phyloP scores from a whole-genome alignment of 2,797 vertebrate species.

The Cygnus olor region DNA sequence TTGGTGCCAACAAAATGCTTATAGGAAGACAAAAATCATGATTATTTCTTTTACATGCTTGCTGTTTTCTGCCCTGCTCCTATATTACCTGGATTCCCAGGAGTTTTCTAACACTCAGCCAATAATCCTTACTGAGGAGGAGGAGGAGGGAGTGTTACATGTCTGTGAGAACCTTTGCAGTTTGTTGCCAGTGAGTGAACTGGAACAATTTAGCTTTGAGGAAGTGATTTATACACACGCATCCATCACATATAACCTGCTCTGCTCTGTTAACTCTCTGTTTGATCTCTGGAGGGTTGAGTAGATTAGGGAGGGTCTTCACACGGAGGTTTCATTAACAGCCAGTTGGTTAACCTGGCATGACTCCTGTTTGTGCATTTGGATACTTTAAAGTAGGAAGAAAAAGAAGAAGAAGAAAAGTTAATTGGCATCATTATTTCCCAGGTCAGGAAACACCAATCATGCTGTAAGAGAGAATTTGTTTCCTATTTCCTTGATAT shows the following conservation, averaged over 20 bases:
- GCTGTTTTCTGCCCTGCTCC: neutral
- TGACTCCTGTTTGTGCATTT: slow-evolving; percentile 37
- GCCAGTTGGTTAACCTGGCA: slow-evolving; percentile 33
- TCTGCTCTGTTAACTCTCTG: slow-evolving; percentile 67
- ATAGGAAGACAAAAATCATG: neutral
- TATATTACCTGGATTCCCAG: slow-evolving; percentile 29
- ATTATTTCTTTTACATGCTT: neutral
- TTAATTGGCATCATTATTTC: slow-evolving; percentile 20
- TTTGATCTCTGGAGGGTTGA: slow-evolving; percentile 75
- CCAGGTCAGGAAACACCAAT: slow-evolving; percentile 46
- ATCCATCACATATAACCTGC: slow-evolving; percentile 46
- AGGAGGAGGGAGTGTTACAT: slow-evolving; percentile 4
- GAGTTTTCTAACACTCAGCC: neutral
- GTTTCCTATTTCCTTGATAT: slow-evolving; percentile 3
- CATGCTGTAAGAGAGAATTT: slow-evolving; percentile 9
- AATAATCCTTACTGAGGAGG: neutral
- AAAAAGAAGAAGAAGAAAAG: neutral
- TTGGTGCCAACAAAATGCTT: neutral
- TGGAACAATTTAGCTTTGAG: slow-evolving; percentile 72
- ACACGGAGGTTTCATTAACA: slow-evolving; percentile 49
- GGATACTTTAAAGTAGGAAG: neutral
- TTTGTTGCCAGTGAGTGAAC: slow-evolving; percentile 61
- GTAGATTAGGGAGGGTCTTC: slow-evolving; percentile 59
- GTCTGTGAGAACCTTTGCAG: slow-evolving; percentile 71
- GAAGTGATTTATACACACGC: slow-evolving; percentile 71